Base-by-base conservation (phyloP, 1,140 invertebrate species). In the Cylas formicarius region DNA sequence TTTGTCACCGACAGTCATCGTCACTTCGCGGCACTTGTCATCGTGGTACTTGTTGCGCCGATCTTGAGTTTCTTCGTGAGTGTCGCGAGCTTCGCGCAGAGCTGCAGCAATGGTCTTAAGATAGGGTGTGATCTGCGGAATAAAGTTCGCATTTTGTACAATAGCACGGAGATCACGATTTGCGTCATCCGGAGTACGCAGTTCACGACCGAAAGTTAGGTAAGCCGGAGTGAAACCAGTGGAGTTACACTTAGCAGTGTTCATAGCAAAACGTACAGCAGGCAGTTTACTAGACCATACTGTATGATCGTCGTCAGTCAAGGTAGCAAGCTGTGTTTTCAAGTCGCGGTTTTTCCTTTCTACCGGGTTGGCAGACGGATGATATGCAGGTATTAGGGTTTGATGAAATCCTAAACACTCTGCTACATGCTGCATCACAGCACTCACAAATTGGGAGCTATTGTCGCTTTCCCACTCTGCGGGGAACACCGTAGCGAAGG, bases 181-280 rank as follows among this genome's bases (percentile, higher is more conserved):
- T 4, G 35, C 32, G 28, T 51, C 49, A 14, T 42, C 17, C 7
- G 27, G 24, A 11, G 31, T 51, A 6, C 49, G 26, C 20, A 47
- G 24, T 24, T 47, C 49, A 21, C 44, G 29, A 9, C 37, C 49
- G 21, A 51, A 48, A 4, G 19, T 51, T 24, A 51, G 20, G 20
- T 36, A 51, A 5, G 49, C 49, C 3, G 47, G 20, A 34, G 33
- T 44, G 20, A 18, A 36, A 14, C 41, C 47, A 10, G 47, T 49
- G 10, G 37, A 17, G 5, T 29, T 11, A 23, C 27, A 31, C 11
- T 7, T 57, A 44, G 61, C 63, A 1, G 68, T 67, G 35, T 72
- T 70, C 44, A 66, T 60, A 0, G 67, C 68, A 34, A 67, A 71
- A 0, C 58, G 46, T 3, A 70, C 52, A 14, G 61, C 55, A 2